Base-by-base conservation (phyloP, 2,797 vertebrate genomes). In the Pseudochromis fuscus region DNA sequence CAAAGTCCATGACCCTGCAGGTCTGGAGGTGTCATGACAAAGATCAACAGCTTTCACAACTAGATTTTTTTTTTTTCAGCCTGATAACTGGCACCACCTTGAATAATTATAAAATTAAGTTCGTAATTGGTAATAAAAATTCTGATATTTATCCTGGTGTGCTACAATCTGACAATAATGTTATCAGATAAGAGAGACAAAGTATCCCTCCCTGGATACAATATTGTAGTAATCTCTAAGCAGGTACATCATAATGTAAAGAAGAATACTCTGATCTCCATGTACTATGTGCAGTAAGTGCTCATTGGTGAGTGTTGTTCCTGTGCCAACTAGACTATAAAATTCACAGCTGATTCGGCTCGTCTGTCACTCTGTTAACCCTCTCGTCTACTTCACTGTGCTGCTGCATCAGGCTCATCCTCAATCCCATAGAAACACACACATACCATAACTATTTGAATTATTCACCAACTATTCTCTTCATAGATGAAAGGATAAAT, bases 361-460 rank as follows among this genome's bases (percentile, higher is more conserved):
- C n/a, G 44, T 53, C 31, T 48, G 21, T 30, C 56, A 61, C 53
- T 57, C 4, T 1, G 45, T 66, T 31, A 75, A 69, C 44, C 46
- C 57, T 45, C 49, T 67, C 52, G 57, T 50, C 33, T 51, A 53
- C 28, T 27, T 46, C 53, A 31, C 40, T 37, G 12, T 53, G 53
- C 44, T 35, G 42, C 52, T 58, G 19, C 13, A 56, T 33, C 44
- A 57, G 55, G 56, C n/a, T 7, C 31, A 0, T 45, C 42, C 33
- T 59, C 19, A 40, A 31, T 19, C 6, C 55, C 21, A 37, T 1
- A 18, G 28, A 50, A 51, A 74, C 21, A 35, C 28, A 24, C 19
- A 40, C 25, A 66, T 61, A 67, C n/a, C 46, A n/a, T 37, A 60
- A 15, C 33, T 52, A 7, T 50, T 33, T 82, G 7, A 79, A 82